These are phyloP conservation scores for Crotophaga sulcirostris DNA, from an alignment of 2,113 vertebrate species.

Conservation along the genomic window DNA sequence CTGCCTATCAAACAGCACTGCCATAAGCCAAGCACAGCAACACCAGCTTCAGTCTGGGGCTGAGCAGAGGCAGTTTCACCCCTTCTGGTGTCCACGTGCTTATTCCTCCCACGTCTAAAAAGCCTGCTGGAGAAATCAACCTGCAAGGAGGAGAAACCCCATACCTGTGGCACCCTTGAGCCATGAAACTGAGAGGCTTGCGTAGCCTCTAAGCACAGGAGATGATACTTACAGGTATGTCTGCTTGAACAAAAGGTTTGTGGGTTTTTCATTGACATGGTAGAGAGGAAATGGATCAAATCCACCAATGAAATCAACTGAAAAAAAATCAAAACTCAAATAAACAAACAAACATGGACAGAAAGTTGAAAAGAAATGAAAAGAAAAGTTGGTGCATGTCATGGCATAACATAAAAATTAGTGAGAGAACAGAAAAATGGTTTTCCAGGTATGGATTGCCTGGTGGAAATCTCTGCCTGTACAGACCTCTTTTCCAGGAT, in stretches of 20 bases:
- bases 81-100: background rate
- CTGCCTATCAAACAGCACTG: background rate
- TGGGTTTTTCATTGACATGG: slow-evolving; percentile 94
- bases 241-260: slow-evolving; percentile 90
- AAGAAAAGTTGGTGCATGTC: background rate
- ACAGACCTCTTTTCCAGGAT: background rate
- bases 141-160: background rate
- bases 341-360: slow-evolving; percentile 68
- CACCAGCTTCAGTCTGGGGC: background rate
- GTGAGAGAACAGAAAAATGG: background rate
- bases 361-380: slow-evolving; percentile 52
- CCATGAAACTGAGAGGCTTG: background rate
- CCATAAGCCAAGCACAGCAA: background rate
- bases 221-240: slow-evolving; percentile 87
- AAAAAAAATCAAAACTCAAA: slow-evolving; percentile 84
- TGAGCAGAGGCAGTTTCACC: background rate
- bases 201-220: background rate
- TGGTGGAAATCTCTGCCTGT: background rate
- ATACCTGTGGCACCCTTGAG: background rate
- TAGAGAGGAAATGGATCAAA: slow-evolving; percentile 95
- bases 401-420: slow-evolving; percentile 3
- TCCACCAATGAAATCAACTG: slow-evolving; percentile 99
- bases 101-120: background rate
- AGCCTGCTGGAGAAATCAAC: background rate
- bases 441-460: background rate